Conservation (phyloP, 2,797 vertebrate genomes). For the Erethizon dorsatum region DNA sequence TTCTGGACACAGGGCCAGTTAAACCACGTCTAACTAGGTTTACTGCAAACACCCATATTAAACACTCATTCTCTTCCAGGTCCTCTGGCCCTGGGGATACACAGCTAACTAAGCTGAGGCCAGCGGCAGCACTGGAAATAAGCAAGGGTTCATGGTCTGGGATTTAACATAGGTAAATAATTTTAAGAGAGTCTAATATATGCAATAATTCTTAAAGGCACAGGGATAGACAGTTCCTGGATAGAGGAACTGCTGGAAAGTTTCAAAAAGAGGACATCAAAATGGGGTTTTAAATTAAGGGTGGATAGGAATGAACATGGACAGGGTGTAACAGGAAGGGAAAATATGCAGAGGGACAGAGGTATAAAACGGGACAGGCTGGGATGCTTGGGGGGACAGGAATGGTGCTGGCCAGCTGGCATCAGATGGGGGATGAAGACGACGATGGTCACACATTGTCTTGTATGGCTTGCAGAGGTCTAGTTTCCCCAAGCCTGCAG, state of each 20-base stretch:
- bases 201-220: neutral
- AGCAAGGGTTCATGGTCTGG: neutral
- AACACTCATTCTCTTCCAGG: neutral
- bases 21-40: neutral
- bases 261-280: neutral
- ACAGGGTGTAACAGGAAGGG: neutral
- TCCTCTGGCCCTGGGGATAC: neutral
- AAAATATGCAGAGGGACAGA: neutral
- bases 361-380: neutral
- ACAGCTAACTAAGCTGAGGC: neutral
- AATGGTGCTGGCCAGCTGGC: neutral
- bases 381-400: neutral
- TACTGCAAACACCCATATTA: neutral
- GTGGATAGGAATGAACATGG: neutral
- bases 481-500: neutral
- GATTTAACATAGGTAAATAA: slow-evolving; percentile 10
- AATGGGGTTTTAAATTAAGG: slow-evolving; percentile 26
- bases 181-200: neutral
- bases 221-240: neutral
- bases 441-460: neutral
- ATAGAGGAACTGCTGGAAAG: neutral
- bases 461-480: neutral
- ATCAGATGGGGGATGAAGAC: neutral
- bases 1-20: neutral
- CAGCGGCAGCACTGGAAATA: neutral